Percentiles rank a stretch among this genome's conserved stretches.
phyloP scores from a whole-genome alignment of 2,797 vertebrate species.

The Anisognathus igniventris region DNA sequence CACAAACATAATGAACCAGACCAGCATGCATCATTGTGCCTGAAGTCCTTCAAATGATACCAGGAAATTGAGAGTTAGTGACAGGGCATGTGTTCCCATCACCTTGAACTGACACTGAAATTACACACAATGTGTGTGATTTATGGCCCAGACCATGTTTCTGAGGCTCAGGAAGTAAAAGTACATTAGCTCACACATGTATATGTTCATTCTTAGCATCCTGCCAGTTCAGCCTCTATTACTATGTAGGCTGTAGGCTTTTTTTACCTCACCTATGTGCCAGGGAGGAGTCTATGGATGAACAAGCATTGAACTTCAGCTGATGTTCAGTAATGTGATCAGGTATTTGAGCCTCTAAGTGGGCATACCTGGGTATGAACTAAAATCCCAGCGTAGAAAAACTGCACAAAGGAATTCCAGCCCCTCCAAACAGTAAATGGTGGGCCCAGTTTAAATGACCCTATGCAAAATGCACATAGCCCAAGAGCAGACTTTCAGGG shows the following conservation, averaged over 20 bases:
- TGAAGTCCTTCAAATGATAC: background rate
- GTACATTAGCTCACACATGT: background rate
- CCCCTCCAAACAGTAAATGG: background rate
- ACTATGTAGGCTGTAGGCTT: background rate
- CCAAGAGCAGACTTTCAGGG: background rate
- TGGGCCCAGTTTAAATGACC: background rate
- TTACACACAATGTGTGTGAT: background rate
- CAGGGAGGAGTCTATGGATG: fast-evolving
- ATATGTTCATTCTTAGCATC: background rate
- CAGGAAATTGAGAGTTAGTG: background rate
- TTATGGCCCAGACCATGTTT: background rate
- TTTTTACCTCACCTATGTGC: background rate
- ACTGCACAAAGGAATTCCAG: background rate
- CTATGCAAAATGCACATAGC: background rate
- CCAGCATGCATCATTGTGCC: background rate
- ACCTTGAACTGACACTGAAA: background rate
- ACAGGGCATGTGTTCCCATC: background rate
- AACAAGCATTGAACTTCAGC: background rate
- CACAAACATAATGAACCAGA: background rate
- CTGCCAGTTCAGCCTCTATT: fast-evolving
- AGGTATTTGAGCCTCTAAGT: background rate
- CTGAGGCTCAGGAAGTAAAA: background rate
- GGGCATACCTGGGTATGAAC: background rate
- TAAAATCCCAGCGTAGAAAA: background rate
- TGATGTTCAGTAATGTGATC: background rate